Evolutionary conservation across 2,888 invertebrate species (phyloP), one percentile per base, ranked within the genome.

Genomic region (Aleiodes leptofemur): DNA sequence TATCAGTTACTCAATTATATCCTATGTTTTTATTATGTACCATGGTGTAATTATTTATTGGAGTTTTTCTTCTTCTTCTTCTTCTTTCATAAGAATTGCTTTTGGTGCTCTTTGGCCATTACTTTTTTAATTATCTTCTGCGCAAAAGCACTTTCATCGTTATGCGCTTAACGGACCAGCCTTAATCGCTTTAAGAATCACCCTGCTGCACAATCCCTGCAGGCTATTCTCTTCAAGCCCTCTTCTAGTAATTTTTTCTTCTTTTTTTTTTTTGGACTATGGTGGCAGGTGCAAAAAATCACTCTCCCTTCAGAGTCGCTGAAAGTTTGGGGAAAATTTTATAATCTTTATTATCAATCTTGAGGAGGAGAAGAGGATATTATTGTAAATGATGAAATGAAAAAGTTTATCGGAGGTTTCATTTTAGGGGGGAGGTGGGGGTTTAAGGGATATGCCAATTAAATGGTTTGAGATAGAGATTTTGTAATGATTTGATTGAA

Each of bases 41-140:
- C 43, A 23, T 23, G 23, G 23, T 43, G 16, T 61, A 14, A 61
- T 61, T 61, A 61, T 61, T 61, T 38, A 34, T 38, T 16, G 9
- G 8, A 13, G n/a, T 59, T 34, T 59, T 23, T 34, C 34, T 55
- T 34, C 11, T 73, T 23, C 29, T 23, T 34, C 34, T 55, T 34
- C 11, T 73, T 23, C 29, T 31, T 23, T n/a, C 69, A 56, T 56
- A 56, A 43, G 43, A 56, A 34, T 51, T 56, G 50, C 68, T 66
- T 23, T 72, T 66, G 34, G 71, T 68, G 68, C 73, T 23, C 23
- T 72, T 83, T 81, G 77, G 81, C 81, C 80, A 82, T 86, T 86
- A 86, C 81, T 85, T 85, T 85, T 86, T 84, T 85, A 86, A 86
- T 86, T 84, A 80, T 80, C 80, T 80, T 74, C 73, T 51, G 69